These are phyloP conservation scores for Nothocercus julius DNA, from an alignment of 2,113 vertebrate species.

Conservation along the genomic window DNA sequence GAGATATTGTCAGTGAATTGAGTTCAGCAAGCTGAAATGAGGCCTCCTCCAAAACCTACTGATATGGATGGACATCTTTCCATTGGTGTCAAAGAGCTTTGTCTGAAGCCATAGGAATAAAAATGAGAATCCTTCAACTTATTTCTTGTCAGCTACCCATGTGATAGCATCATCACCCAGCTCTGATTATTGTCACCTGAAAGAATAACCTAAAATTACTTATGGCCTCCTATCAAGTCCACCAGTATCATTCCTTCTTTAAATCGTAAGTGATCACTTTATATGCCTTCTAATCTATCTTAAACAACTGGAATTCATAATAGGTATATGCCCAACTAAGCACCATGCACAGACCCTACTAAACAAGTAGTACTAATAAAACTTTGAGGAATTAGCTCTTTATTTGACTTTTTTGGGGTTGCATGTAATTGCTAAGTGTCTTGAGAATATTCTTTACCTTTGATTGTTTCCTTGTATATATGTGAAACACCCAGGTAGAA, in stretches of 20 bases:
- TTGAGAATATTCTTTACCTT: neutral
- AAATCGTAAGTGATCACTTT: neutral
- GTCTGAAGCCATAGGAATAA: neutral
- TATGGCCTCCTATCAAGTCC: neutral
- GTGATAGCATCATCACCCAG: neutral
- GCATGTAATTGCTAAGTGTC: neutral
- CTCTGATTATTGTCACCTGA: neutral
- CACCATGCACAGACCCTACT: neutral
- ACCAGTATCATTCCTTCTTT: neutral
- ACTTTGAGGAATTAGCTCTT: too few relatives aligned
- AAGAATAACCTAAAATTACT: neutral
- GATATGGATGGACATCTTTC: neutral
- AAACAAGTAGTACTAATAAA: neutral
- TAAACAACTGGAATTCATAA: neutral
- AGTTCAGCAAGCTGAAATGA: neutral
- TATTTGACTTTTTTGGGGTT: neutral
- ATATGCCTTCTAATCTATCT: neutral
- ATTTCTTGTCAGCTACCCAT: neutral
- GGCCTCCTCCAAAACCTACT: neutral
- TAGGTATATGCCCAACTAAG: neutral
- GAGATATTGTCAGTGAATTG: too few relatives aligned
- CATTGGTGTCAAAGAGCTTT: neutral
- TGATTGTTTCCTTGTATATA: neutral
- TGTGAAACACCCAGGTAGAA: neutral
- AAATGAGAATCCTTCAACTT: neutral